phyloP scores from a whole-genome alignment of 2,113 vertebrate species.

The Actinemys pallida region DNA sequence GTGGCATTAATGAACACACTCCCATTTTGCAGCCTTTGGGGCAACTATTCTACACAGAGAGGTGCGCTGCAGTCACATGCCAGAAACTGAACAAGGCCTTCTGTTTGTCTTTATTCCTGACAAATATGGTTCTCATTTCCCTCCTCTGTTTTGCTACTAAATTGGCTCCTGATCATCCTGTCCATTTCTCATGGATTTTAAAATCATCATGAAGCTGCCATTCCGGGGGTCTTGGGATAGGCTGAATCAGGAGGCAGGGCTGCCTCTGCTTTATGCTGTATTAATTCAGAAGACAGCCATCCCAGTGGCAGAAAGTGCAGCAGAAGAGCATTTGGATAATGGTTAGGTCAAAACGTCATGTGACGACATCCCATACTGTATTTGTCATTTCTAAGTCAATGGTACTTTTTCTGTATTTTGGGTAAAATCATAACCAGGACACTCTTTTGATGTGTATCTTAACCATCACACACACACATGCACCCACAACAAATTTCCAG shows the following conservation, averaged over 20 bases:
- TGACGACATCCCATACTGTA: neutral
- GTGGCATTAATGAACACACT: neutral
- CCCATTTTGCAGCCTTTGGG: neutral
- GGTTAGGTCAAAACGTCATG: neutral
- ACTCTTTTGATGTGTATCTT: neutral
- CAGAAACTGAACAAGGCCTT: neutral
- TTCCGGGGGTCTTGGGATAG: accelerated
- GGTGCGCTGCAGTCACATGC: constrained; percentile 27
- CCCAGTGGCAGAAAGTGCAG: neutral
- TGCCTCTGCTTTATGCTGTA: neutral
- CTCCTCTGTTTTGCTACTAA: neutral
- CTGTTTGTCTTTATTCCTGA: neutral
- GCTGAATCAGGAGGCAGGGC: neutral
- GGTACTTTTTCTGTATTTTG: neutral
- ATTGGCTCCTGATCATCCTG: neutral
- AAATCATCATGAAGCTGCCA: neutral
- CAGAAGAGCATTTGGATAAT: neutral
- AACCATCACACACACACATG: neutral
- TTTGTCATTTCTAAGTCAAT: neutral
- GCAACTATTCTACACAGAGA: neutral
- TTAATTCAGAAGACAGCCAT: neutral
- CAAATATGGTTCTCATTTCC: neutral
- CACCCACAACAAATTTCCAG: neutral
- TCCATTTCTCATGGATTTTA: neutral
- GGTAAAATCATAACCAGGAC: neutral